A percentile compares a stretch with the other conserved stretches of the same genome.
These are phyloP conservation scores for Valencia hispanica DNA, from an alignment of 2,797 vertebrate species.

Conservation along the genomic window DNA sequence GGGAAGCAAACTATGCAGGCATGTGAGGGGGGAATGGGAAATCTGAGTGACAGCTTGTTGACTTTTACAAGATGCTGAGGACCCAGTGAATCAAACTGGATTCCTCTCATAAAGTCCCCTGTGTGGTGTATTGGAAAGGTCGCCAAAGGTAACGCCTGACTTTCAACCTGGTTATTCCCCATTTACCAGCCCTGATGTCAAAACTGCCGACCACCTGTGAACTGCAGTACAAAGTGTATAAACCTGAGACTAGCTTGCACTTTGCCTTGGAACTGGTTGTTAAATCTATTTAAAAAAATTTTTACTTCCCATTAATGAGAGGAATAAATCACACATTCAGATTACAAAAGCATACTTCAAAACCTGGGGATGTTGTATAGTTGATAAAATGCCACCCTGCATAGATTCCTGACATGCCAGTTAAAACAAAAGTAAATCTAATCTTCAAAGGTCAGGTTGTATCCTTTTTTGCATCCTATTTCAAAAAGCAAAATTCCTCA, in stretches of 20 bases:
- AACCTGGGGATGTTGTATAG: not conserved
- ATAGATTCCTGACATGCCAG: not conserved
- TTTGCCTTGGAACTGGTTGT: not conserved
- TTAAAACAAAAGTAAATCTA: not conserved
- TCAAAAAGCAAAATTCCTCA: not conserved
- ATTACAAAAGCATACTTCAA: not conserved
- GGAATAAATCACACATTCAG: not conserved
- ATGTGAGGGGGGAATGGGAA: conserved; percentile 19
- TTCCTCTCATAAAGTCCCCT: conserved; percentile 55
- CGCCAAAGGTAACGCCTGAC: conserved; percentile 44
- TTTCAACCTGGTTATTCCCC: conserved; percentile 51
- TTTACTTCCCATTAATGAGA: not conserved
- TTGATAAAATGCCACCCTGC: not conserved
- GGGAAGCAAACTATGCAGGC: not conserved
- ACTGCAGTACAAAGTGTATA: conserved; percentile 20
- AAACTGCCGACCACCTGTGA: conserved; percentile 34
- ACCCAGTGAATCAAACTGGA: conserved; percentile 50
- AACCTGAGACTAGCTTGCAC: conserved; percentile 27
- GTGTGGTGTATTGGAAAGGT: conserved; percentile 54
- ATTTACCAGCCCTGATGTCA: conserved; percentile 26
- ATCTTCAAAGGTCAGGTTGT: not conserved
- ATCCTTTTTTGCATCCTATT: not conserved
- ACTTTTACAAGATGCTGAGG: conserved; percentile 62
- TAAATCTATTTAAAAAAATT: not conserved
- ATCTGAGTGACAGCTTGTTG: conserved; percentile 64